phyloP scores from a whole-genome alignment of 2,888 invertebrate genomes.

The Torymus texanus region DNA sequence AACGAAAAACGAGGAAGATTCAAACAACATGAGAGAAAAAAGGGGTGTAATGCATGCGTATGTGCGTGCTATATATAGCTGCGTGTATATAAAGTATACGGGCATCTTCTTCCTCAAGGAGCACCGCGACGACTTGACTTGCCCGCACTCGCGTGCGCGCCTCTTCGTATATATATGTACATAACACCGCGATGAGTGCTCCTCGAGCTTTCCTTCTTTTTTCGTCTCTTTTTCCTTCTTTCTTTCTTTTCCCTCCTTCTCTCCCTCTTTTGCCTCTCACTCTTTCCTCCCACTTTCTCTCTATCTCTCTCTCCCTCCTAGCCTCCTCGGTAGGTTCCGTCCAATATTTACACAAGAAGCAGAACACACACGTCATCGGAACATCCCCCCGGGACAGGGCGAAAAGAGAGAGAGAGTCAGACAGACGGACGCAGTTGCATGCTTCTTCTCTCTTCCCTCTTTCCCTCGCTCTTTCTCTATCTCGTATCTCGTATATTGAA shows the following conservation, averaged over 20 bases:
- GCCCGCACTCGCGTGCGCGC: conserved; percentile 15
- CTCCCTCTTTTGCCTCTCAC: conserved; percentile 34
- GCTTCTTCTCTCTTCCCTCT: conserved; percentile 23
- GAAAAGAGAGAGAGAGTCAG: conserved; percentile 22
- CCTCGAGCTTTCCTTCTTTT: conserved; percentile 32
- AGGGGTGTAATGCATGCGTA: too few species aligned
- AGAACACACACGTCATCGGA: conserved; percentile 55
- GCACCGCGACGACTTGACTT: conserved; percentile 11
- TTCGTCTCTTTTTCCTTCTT: conserved; percentile 3
- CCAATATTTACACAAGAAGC: conserved; percentile 60
- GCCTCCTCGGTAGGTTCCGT: conserved; percentile 45
- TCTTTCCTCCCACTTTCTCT: conserved; percentile 27
- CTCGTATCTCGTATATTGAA: too few species aligned
- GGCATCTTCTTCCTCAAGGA: conserved; percentile 19
- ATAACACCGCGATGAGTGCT: conserved; percentile 46
- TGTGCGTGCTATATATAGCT: too few species aligned
- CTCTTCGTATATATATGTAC: conserved; percentile 37
- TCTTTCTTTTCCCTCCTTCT: conserved; percentile 17
- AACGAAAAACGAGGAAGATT: too few species aligned
- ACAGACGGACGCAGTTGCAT: not conserved
- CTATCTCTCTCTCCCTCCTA: not conserved
- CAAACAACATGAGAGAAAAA: too few species aligned
- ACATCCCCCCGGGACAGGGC: conserved; percentile 45
- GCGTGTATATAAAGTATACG: too few species aligned
- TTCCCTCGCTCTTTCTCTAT: not conserved